These are phyloP conservation scores for Hyla sarda DNA, from an alignment of 2,113 vertebrate species.

Conservation along the genomic window DNA sequence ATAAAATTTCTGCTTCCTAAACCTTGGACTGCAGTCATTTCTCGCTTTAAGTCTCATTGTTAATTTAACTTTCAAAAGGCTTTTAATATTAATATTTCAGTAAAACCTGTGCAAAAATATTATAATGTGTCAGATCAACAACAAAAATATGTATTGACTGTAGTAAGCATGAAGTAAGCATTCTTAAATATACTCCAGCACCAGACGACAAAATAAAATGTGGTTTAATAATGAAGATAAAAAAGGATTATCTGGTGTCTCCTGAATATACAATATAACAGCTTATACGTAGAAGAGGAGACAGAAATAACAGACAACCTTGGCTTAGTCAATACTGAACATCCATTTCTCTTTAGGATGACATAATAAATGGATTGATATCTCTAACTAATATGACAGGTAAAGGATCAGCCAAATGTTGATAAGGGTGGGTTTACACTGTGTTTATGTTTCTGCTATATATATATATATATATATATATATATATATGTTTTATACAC, in stretches of 20 bases:
- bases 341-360: background rate
- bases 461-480: no score
- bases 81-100: no score
- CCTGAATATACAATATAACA: background rate
- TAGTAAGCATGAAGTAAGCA: background rate
- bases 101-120: background rate
- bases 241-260: background rate
- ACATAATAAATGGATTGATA: constrained; percentile 22
- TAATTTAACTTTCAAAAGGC: no score
- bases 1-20: background rate
- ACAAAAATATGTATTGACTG: background rate
- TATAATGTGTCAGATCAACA: background rate
- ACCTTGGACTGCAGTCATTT: background rate
- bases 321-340: constrained; percentile 20
- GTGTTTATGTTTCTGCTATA: no score
- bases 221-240: no score
- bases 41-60: no score
- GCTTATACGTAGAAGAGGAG: background rate
- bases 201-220: background rate
- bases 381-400: constrained; percentile 5
- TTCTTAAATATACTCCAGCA: background rate
- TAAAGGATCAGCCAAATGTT: background rate
- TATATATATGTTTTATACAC: no score
- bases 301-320: background rate
- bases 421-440: no score